Evolutionary conservation across 2,888 invertebrate species (phyloP).

Genomic region (Oscheius sp.): DNA sequence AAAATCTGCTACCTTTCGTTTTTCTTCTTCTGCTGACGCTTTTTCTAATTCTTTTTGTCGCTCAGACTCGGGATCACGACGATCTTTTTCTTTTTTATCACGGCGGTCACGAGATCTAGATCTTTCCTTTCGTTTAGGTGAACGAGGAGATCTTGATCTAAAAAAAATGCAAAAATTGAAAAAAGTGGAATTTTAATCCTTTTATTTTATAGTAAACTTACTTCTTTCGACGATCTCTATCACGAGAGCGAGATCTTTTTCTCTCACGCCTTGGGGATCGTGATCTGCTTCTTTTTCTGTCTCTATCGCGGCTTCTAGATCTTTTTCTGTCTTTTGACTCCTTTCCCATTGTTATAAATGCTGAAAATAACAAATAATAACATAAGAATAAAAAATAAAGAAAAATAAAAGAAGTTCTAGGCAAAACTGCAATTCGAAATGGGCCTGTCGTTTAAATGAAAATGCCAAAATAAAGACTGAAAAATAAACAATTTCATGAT

Average conservation of each 20-base stretch:
- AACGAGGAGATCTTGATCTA: background rate
- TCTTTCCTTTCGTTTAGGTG: conserved; percentile 1
- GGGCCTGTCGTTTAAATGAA: background rate
- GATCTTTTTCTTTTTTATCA: conserved; percentile 25
- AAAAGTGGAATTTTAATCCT: background rate
- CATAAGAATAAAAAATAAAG: too few relatives aligned
- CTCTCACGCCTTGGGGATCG: conserved; percentile 30
- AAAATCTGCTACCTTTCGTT: background rate
- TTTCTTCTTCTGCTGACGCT: conserved; percentile 5
- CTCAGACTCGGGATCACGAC: conserved; percentile 16
- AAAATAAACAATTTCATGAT: background rate
- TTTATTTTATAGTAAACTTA: conserved; percentile 10
- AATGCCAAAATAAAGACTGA: background rate
- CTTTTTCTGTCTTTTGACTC: conserved; percentile 14
- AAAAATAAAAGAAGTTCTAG: background rate
- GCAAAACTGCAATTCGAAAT: background rate
- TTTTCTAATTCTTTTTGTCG: conserved; percentile 3
- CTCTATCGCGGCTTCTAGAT: conserved; percentile 23
- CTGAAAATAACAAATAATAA: too few relatives aligned
- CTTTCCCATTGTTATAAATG: conserved; percentile 3
- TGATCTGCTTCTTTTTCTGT: conserved; percentile 13
- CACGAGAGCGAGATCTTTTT: conserved; percentile 36
- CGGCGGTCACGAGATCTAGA: conserved; percentile 30
- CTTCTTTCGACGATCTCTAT: background rate
- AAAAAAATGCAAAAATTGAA: background rate